phyloP scores from a whole-genome alignment of 2,888 invertebrate genomes.

The Pecten maximus region DNA sequence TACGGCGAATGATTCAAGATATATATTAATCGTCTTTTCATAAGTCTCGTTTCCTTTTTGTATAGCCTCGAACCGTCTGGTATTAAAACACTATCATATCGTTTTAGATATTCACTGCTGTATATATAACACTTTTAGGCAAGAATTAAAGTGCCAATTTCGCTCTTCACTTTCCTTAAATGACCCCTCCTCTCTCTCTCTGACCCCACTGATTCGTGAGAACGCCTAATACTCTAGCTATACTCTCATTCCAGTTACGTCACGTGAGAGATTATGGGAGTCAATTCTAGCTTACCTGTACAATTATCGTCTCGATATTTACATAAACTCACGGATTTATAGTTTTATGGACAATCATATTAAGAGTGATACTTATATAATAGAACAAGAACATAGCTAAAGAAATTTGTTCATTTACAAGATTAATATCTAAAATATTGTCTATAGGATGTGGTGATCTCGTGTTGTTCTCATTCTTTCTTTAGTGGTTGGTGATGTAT shows the following conservation, averaged over 20 bases:
- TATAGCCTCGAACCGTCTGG: background rate
- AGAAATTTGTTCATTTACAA: too few species aligned
- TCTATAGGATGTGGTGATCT: too few species aligned
- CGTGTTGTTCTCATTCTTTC: too few species aligned
- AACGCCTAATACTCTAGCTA: background rate
- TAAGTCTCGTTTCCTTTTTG: background rate
- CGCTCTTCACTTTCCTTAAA: background rate
- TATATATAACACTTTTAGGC: background rate
- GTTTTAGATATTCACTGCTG: background rate
- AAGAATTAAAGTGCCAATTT: background rate
- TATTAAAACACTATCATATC: background rate
- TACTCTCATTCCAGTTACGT: background rate
- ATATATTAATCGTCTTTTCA: background rate
- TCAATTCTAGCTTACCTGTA: constrained; percentile 6
- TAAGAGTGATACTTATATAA: too few species aligned
- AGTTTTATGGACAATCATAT: constrained; percentile 25
- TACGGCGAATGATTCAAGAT: background rate
- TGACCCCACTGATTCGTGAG: background rate
- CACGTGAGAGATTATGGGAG: background rate
- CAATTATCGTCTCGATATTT: background rate
- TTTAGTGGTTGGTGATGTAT: too few species aligned
- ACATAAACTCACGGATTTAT: constrained; percentile 26
- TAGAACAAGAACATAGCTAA: too few species aligned
- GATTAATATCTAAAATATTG: too few species aligned
- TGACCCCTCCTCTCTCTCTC: background rate